phyloP scores from a whole-genome alignment of 30 jellyfish, hydroid and myxozoan genomes.

The Hydractinia symbiolongicarpus region DNA sequence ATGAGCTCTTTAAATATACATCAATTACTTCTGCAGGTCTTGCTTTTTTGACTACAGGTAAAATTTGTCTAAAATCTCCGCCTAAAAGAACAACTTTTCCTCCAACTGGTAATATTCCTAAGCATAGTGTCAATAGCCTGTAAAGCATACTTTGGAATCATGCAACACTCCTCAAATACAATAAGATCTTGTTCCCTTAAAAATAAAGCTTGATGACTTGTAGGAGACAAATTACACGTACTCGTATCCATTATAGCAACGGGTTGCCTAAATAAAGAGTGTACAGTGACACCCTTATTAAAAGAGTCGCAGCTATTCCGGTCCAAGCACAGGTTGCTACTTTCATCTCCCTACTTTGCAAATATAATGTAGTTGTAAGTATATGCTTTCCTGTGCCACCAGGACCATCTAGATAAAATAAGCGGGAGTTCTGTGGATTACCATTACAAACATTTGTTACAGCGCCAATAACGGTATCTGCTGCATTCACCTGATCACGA shows the following conservation, averaged over 20 bases:
- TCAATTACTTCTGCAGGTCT: slow-evolving; percentile 39
- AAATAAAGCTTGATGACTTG: slow-evolving; percentile 23
- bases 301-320: slow-evolving; percentile 62
- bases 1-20: slow-evolving; percentile 37
- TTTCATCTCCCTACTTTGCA: slow-evolving; percentile 25
- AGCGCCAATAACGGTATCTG: slow-evolving; percentile 21
- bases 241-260: slow-evolving; percentile 19
- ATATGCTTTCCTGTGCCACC: slow-evolving; percentile 76
- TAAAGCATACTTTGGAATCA: slow-evolving; percentile 48
- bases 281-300: slow-evolving; percentile 66
- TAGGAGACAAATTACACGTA: slow-evolving; percentile 5
- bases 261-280: slow-evolving; percentile 35
- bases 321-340: slow-evolving; percentile 55
- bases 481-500: slow-evolving; percentile 26
- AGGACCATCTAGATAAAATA: slow-evolving; percentile 59
- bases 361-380: slow-evolving; percentile 15
- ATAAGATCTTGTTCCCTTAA: slow-evolving; percentile 13
- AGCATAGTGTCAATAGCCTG: slow-evolving; percentile 41
- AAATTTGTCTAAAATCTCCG: slow-evolving; percentile 57
- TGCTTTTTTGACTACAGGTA: slow-evolving; percentile 61
- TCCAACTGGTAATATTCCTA: slow-evolving; percentile 38
- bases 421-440: background rate
- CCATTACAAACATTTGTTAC: slow-evolving; percentile 3
- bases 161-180: slow-evolving; percentile 38
- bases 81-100: slow-evolving; percentile 48